Evolutionary conservation across 2,797 vertebrate species (phyloP).

Genomic region (Microtus californicus): DNA sequence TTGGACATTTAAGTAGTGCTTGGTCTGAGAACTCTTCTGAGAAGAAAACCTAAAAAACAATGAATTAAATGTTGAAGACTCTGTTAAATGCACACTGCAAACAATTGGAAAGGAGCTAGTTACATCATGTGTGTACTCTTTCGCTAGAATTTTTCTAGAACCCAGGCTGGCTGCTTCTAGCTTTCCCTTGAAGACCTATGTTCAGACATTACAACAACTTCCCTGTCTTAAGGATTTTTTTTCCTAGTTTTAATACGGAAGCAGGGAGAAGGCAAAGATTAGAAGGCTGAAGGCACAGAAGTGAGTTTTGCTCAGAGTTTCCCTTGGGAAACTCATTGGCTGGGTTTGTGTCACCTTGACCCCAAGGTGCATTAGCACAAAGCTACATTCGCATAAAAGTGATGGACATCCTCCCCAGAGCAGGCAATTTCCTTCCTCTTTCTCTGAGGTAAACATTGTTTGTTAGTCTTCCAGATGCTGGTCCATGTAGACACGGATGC

Average conservation of each 20-base stretch:
- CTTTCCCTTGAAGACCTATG: neutral
- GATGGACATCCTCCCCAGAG: neutral
- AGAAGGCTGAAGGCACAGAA: neutral
- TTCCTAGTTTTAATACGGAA: neutral
- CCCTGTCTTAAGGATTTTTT: neutral
- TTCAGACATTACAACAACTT: neutral
- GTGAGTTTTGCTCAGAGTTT: neutral
- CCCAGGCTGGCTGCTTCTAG: neutral
- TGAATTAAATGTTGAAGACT: neutral
- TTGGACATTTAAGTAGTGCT: neutral
- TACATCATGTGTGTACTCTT: neutral
- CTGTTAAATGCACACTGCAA: neutral
- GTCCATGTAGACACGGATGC: neutral
- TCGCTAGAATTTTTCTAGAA: neutral
- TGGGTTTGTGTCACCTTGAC: neutral
- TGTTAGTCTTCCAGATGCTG: neutral
- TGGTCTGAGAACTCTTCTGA: neutral
- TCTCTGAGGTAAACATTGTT: neutral
- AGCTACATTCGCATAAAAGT: neutral
- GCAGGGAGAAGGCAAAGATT: neutral
- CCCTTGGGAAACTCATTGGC: neutral
- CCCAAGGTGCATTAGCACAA: neutral
- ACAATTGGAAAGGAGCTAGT: neutral
- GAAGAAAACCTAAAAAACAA: neutral
- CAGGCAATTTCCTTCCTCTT: neutral